Evolutionary conservation across 2,797 vertebrate genomes (phyloP).

Genomic region (Nannoperca obscura): DNA sequence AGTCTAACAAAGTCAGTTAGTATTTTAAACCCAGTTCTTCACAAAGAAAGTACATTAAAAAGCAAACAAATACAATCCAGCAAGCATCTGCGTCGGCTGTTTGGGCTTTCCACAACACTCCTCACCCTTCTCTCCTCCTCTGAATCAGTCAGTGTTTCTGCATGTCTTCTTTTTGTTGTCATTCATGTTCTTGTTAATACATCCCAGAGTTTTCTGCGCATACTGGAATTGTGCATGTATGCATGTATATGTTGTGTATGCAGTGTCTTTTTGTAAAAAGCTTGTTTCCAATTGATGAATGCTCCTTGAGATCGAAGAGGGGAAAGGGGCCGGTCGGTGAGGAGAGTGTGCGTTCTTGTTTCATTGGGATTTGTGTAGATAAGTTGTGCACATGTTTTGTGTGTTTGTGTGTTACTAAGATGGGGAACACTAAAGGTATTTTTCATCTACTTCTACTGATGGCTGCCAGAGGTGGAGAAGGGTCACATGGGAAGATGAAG

Average conservation of each 20-base stretch:
- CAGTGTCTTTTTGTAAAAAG: constrained; percentile 48
- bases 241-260: constrained; percentile 37
- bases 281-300: constrained; percentile 44
- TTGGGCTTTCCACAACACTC: constrained; percentile 60
- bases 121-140: constrained; percentile 66
- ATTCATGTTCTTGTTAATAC: constrained; percentile 66
- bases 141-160: constrained; percentile 45
- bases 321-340: background rate
- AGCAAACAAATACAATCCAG: constrained; percentile 82
- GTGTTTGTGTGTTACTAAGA: constrained; percentile 33
- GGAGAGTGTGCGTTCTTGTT: constrained; percentile 27
- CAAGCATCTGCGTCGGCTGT: constrained; percentile 69
- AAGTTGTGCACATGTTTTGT: constrained; percentile 40
- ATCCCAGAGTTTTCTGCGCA: constrained; percentile 84
- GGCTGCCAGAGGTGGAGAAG: constrained; percentile 62
- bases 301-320: constrained; percentile 34
- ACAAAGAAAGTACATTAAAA: constrained; percentile 83
- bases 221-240: constrained; percentile 68
- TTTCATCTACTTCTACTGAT: constrained; percentile 63
- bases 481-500: constrained; percentile 54
- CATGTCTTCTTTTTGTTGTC: constrained; percentile 46
- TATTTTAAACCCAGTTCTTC: constrained; percentile 76
- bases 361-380: constrained; percentile 42
- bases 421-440: constrained; percentile 49
- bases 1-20: constrained; percentile 75